Evolutionary conservation across 2,888 invertebrate genomes (phyloP), one percentile per base, ranked within the genome.

Genomic region (Meganola albula): DNA sequence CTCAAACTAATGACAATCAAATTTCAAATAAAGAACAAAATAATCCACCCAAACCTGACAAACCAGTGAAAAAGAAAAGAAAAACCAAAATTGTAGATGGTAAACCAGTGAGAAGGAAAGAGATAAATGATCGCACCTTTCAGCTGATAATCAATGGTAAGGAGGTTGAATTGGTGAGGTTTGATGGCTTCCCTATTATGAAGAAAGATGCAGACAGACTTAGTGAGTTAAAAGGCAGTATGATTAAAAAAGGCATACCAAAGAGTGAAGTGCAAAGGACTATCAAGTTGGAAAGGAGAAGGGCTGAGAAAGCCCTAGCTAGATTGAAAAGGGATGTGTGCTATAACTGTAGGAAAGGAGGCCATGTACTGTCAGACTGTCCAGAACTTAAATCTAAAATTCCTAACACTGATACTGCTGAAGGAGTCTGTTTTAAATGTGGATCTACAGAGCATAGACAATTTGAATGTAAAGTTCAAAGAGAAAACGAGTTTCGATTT

Each of bases 401-500:
- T 58, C 75, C 80, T 20, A 75, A 74, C 10, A 68, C 76, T 2
- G 77, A 84, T 34, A 66, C 77, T 0, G 87, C 83, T 3, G 88
- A 89, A 27, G 93, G 93, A 4, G 90, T 95, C 27, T 96, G 96
- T 61, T 96, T 93, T 62, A 95, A 95, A 71, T 96, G 96, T 74
- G 96, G 96, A 0, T 95, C 95, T 0, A 93, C 93, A 3, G 96
- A 96, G 65, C 96, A 96, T 63, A 90, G 89, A 7, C 91, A 92
- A 56, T 90, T 90, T 62, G 90, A 92, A 58, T 93, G 93, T 55
- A 90, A 89, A 80, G 91, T 92, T 1, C 88, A 88, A 18, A 88
- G 79, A 48, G 87, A 88, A 22, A 88, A 90, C 40, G 90, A 91
- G 36, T 95, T 90, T 58, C 90, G 93, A 62, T 95, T 91, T 79